These are phyloP conservation scores for Melipona beecheii DNA, from an alignment of 2,888 invertebrate species.

Conservation along the genomic window DNA sequence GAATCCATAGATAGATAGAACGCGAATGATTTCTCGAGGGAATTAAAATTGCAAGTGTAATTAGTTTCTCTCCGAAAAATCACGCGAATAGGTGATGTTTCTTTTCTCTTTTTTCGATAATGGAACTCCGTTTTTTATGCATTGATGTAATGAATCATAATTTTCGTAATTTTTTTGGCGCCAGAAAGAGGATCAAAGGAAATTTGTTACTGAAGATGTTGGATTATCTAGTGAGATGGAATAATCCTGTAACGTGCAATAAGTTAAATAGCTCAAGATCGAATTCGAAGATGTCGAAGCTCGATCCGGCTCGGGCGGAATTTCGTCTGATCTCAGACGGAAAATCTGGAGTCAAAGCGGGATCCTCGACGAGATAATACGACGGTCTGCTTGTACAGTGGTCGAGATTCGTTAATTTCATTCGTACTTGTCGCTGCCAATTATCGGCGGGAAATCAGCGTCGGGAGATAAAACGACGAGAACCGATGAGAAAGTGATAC, in stretches of 20 bases:
- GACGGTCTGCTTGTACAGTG: not conserved
- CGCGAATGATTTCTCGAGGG: too few relatives aligned
- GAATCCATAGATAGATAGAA: too few relatives aligned
- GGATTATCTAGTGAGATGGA: too few relatives aligned
- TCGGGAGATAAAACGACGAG: not conserved
- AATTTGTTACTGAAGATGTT: too few relatives aligned
- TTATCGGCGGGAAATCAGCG: constrained; percentile 6
- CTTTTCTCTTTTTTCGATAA: too few relatives aligned
- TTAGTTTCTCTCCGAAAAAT: too few relatives aligned
- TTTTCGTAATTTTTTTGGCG: too few relatives aligned
- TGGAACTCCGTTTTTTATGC: too few relatives aligned
- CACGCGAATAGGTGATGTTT: too few relatives aligned
- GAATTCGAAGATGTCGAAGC: not conserved
- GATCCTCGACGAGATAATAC: not conserved
- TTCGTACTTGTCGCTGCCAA: not conserved
- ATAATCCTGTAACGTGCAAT: not conserved
- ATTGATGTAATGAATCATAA: too few relatives aligned
- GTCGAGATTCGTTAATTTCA: constrained; percentile 18
- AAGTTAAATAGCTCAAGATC: not conserved
- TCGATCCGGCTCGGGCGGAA: not conserved
- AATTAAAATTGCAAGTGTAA: too few relatives aligned
- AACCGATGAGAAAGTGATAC: not conserved
- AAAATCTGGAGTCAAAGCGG: not conserved
- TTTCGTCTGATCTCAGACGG: not conserved
- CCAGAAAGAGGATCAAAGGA: too few relatives aligned